Evolutionary conservation across 2,113 vertebrate genomes (phyloP), one percentile per base, ranked within the genome.

Genomic region (Sterrhoptilus dennistouni): DNA sequence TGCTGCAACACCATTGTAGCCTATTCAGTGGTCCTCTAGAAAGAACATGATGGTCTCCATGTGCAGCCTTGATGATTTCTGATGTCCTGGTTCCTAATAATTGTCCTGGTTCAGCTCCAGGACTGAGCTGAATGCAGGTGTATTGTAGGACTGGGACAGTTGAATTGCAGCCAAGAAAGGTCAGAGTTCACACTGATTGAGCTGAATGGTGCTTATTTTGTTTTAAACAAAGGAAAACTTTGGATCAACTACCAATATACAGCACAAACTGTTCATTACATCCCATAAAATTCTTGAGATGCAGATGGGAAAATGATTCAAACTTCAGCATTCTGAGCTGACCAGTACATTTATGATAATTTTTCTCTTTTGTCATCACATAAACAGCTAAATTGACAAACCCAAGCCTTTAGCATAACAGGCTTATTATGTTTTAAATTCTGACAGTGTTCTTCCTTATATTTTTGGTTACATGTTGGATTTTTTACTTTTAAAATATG

Each of bases 11-110:
- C 53, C 28, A 20, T 0, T 53, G n/a, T 61, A 23, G 16, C 13
- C 14, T 47, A 3, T 11, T 25, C 16, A 27, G 9, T 75, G 24
- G 8, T 71, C 77, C 45, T 86, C 56, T 54, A 69, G 33, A 33
- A 7, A 19, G 33, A 49, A 8, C 5, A 3, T n/a, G 19, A 12
- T 11, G 10, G 21, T 45, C 8, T 87, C 61, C n/a, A 29, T 9
- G 4, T 12, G 44, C 9, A 45, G 2, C 28, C 19, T 68, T 28
- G n/a, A 17, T 0, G 1, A 53, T 53, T 36, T 5, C 0, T 60
- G 19, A 11, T 27, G 66, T 24, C 21, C 50, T 80, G 50, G 24
- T 20, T 45, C 50, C 61, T 15, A 59, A 35, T 13, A 11, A 19
- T 1, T 10, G 16, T 33, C n/a, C 50, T 49, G 63, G 29, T 28